Conservation (phyloP, 2,888 invertebrate species). For the Eupsilia transversa region DNA sequence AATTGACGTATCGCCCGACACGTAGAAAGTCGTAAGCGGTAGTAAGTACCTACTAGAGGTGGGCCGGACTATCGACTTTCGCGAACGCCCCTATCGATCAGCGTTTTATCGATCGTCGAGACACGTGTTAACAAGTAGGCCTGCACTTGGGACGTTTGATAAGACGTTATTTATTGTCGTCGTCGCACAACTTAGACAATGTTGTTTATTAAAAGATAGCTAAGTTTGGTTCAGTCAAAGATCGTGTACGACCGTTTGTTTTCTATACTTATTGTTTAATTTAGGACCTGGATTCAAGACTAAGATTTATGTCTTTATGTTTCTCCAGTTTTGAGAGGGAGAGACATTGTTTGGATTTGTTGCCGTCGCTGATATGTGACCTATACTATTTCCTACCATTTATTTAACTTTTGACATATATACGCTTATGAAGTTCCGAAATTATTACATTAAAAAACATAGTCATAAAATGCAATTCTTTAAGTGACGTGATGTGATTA, state of each 20-base stretch:
- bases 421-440: too few species aligned
- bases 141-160: slow-evolving; percentile 73
- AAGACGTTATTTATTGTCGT: slow-evolving; percentile 74
- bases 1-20: slow-evolving; percentile 61
- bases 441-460: too few species aligned
- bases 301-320: slow-evolving; percentile 9
- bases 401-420: too few species aligned
- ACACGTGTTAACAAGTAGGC: slow-evolving; percentile 83
- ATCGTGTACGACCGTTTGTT: slow-evolving; percentile 52
- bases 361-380: background rate
- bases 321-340: background rate
- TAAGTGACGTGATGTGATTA: too few species aligned
- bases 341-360: background rate
- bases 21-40: slow-evolving; percentile 62
- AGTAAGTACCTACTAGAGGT: slow-evolving; percentile 38
- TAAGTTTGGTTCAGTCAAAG: slow-evolving; percentile 41
- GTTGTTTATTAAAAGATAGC: slow-evolving; percentile 61
- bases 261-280: slow-evolving; percentile 43
- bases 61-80: slow-evolving; percentile 62
- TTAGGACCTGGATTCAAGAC: background rate
- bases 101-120: slow-evolving; percentile 73
- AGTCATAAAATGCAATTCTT: too few species aligned
- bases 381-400: too few species aligned
- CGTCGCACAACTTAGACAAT: slow-evolving; percentile 39
- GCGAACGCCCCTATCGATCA: slow-evolving; percentile 75